phyloP scores from a whole-genome alignment of 2,113 vertebrate species.

The Alces alces region DNA sequence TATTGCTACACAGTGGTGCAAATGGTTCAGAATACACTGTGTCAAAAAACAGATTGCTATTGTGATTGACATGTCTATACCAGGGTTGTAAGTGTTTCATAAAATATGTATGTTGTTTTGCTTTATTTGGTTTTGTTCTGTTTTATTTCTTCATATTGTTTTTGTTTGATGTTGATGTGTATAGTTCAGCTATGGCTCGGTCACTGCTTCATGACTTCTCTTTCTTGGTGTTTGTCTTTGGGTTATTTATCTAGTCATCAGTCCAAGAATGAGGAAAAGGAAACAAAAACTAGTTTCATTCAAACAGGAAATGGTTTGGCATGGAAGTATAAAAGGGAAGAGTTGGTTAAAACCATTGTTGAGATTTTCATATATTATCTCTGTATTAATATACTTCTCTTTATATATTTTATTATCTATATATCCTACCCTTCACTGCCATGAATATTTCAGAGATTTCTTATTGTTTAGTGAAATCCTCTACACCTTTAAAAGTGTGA shows the following conservation, averaged over 20 bases:
- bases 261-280: not conserved
- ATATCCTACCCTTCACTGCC: not conserved
- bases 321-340: not conserved
- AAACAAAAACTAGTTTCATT: not conserved
- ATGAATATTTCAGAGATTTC: not conserved
- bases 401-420: not conserved
- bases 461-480: not conserved
- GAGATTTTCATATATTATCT: not conserved
- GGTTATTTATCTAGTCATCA: not conserved
- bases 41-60: not conserved
- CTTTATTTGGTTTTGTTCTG: not conserved
- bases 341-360: not conserved
- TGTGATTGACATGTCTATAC: not conserved
- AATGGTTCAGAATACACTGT: not conserved
- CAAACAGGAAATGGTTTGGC: not conserved
- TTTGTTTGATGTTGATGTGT: not conserved
- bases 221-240: not conserved
- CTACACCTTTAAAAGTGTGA: not conserved
- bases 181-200: not conserved
- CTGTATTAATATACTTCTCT: not conserved
- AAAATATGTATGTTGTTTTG: slow-evolving; percentile 3
- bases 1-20: not conserved
- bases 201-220: not conserved
- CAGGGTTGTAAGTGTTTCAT: not conserved
- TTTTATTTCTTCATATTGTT: not conserved